Evolutionary conservation across 23 tunicate species (phyloP).

Genomic region (Corella eumyota): DNA sequence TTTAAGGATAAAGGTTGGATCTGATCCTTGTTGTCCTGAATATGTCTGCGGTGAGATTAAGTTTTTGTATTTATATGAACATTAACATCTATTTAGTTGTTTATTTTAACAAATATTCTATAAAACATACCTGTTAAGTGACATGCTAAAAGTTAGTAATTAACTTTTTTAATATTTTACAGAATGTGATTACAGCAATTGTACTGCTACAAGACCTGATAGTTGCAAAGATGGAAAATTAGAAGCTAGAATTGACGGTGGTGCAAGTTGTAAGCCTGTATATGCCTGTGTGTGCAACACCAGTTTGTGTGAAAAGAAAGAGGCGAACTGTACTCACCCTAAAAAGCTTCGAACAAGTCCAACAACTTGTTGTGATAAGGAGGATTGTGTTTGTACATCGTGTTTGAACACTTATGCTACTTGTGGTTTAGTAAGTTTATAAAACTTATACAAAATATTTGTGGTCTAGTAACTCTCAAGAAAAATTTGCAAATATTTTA

Average conservation of each 20-base stretch:
- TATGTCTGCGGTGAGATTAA: constrained; percentile 32
- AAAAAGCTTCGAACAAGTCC: background rate
- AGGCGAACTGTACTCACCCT: constrained; percentile 8
- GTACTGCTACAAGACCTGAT: constrained; percentile 22
- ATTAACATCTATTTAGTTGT: too few species aligned
- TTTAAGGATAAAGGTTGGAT: constrained; percentile 3
- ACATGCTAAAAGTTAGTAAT: too few species aligned
- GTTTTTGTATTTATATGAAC: too few species aligned
- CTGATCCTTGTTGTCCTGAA: constrained; percentile 54
- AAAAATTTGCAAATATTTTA: too few species aligned
- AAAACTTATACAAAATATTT: background rate
- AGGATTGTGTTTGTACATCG: constrained; percentile 27
- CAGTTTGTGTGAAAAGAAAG: background rate
- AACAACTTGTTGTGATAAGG: constrained; percentile 36
- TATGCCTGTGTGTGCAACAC: constrained; percentile 33
- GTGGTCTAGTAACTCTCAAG: too few species aligned
- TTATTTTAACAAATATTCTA: background rate
- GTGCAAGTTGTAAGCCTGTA: constrained; percentile 31
- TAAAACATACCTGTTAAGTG: too few species aligned
- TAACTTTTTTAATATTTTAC: background rate
- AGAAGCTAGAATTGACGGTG: background rate
- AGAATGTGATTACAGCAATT: constrained; percentile 3
- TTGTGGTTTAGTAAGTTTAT: constrained; percentile 4
- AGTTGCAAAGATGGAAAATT: constrained; percentile 22
- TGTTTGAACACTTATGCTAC: background rate